Evolutionary conservation across 2,888 invertebrate genomes (phyloP), one percentile per base, ranked within the genome.

Genomic region (Campaea margaritaria): DNA sequence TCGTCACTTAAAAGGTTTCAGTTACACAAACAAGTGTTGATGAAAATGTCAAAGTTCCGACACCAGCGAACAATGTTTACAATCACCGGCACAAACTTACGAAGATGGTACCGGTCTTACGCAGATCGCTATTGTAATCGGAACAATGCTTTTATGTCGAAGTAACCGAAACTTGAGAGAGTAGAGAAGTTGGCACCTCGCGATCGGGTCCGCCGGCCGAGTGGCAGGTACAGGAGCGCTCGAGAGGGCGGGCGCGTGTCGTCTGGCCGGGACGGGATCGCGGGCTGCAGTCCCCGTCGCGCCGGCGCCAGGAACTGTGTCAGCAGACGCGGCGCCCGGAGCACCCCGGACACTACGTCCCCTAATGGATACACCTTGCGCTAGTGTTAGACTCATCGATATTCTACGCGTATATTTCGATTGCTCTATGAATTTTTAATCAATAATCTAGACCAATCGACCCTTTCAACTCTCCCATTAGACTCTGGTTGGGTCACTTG

Each of bases 231-330:
- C 56, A 57, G 65, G 65, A 55, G 87, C 83, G 87, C 76, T 82
- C 82, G 78, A 65, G 78, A 65, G 75, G 82, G 83, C 85, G 85
- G 82, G 80, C 90, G 89, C 89, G 88, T 85, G 85, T 82, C 87
- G 89, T 91, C 91, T 90, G 91, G 83, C 87, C 81, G 86, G 87
- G 39, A 87, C 55, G 77, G 84, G 87, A 85, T 70, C 80, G 11
- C 85, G 85, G 85, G 83, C 79, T 75, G 70, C 71, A 72, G 73
- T 76, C 72, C 73, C 77, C 84, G 85, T 75, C 91, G 92, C 91
- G 92, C 92, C 92, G 91, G 91, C 91, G 91, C 90, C 90, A 82
- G 82, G 85, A 91, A 86, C 86, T 89, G 85, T 91, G 91, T 91
- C 91, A 90, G 82, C 79, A 81, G 81, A 79, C 83, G 82, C 82